Base-by-base conservation (phyloP, 2,888 invertebrate species). In the Zygogramma bicolorata region DNA sequence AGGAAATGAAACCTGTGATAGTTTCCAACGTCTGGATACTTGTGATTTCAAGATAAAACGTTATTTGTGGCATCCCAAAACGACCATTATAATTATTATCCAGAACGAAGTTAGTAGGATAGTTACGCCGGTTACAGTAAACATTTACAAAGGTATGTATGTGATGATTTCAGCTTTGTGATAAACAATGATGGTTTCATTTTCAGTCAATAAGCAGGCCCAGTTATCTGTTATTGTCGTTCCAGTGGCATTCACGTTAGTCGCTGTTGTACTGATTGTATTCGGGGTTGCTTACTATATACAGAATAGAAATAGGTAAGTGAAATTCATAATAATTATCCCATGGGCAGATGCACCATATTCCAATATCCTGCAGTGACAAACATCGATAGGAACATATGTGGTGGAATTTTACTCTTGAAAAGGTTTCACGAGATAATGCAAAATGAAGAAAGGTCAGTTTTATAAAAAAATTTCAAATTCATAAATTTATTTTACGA, bases 171-270 rank as follows among this genome's bases (percentile, higher is more conserved):
- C 65, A 58, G n/a, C 77, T 65, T 66, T 13, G 53, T 53, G n/a
- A 25, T 27, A 25, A 53, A 38, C 10, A 3, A 29, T 18, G 27
- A 58, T 58, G 38, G 40, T 77, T 65, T 49, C 70, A 74, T 70
- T 90, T 90, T 53, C 87, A 95, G 96, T 92, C 29, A 91, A 91
- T 40, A 92, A 91, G 73, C 93, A 95, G 84, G 92, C 95, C 0
- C 96, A 96, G 85, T 87, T 97, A 65, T 96, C 96, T 0, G 95
- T 96, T 3, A 95, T 97, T 38, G 93, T 96, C 66, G 94, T 97
- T 42, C 97, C 97, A 2, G 94, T 97, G 20, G 90, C 92, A 31
- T 96, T 95, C 85, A 93, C 94, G 73, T 88, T 95, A 65, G 90
- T 94, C 15, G 96, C 96, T 2, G 92, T 95, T 13, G 94, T 95